phyloP scores from a whole-genome alignment of 2,888 invertebrate genomes.

The Drosophila melanosoma region DNA sequence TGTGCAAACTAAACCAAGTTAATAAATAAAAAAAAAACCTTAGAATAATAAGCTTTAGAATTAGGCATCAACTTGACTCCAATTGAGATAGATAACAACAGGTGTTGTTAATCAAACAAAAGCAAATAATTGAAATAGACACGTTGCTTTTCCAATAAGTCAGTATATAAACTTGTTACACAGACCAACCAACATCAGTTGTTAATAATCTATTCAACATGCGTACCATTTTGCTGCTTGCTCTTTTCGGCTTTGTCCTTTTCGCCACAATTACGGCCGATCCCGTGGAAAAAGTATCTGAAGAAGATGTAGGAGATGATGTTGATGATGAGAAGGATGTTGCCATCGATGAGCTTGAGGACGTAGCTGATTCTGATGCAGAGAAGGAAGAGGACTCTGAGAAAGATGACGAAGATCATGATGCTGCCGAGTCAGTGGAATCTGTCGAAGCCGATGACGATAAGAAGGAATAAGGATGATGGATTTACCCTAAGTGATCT shows the following conservation, averaged over 20 bases:
- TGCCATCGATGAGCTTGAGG: slow-evolving; percentile 1
- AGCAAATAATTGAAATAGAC: slow-evolving; percentile 17
- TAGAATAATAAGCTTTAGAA: slow-evolving; percentile 18
- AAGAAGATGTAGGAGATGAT: background rate
- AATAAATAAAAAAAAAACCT: slow-evolving; percentile 8
- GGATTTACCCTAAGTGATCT: background rate
- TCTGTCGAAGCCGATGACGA: background rate
- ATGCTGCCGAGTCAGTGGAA: background rate
- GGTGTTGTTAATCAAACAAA: slow-evolving; percentile 57
- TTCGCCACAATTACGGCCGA: slow-evolving; percentile 43
- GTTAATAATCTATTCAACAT: slow-evolving; percentile 42
- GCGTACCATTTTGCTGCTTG: slow-evolving; percentile 60
- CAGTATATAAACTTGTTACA: slow-evolving; percentile 49
- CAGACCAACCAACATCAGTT: slow-evolving; percentile 53
- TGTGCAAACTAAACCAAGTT: slow-evolving; percentile 50
- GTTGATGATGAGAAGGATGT: background rate
- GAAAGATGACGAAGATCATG: background rate
- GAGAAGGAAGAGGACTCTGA: background rate
- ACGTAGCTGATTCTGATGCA: background rate
- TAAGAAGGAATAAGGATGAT: background rate
- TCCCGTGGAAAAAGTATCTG: background rate
- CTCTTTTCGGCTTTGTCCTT: slow-evolving; percentile 64
- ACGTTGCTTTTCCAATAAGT: slow-evolving; percentile 4
- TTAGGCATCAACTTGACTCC: slow-evolving; percentile 11
- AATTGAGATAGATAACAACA: slow-evolving; percentile 40